Base-by-base conservation (phyloP, 2,888 invertebrate genomes). In the Nysson spinosus region DNA sequence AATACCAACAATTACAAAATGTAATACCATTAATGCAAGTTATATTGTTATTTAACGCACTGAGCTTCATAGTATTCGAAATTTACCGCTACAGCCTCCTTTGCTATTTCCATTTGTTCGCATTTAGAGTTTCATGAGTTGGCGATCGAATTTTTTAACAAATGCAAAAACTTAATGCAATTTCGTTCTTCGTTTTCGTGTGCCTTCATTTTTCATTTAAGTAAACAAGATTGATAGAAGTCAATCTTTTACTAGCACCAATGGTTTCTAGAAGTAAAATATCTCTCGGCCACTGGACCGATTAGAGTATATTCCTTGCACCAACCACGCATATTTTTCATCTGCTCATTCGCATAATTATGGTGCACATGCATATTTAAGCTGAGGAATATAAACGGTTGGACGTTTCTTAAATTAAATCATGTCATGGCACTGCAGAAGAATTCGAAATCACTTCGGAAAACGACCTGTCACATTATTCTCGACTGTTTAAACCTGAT, bases 211-310 rank as follows among this genome's bases (percentile, higher is more conserved):
- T 7, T 52, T 43, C 19, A 17, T 55, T 39, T 12, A 6, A 16
- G 4, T 7, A 35, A 12, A n/a, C 11, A 17, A 22, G 9, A n/a
- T 40, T 24, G n/a, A 34, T 11, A 11, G 11, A 30, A 30, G 14
- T 56, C 12, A 4, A 43, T 30, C 14, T 14, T 37, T 26, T 20
- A 39, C 28, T 43, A 44, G 42, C 39, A 30, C 7, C 12, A 35
- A 11, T 19, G 32, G 34, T 39, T 5, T 35, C 30, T 40, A 16
- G 12, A 26, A 11, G 16, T 6, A 2, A 35, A 39, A 39, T 24
- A 57, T 50, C 26, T 30, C 42, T 57, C 46, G 32, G 63, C 44
- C 49, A 35, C 14, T 24, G 14, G 42, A 64, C 35, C 56, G 46
- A 57, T 5, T 16, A 58, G 16, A 4, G 39, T 49, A 28, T n/a